phyloP scores from a whole-genome alignment of 2,888 invertebrate genomes.

The Melanostoma scalare region DNA sequence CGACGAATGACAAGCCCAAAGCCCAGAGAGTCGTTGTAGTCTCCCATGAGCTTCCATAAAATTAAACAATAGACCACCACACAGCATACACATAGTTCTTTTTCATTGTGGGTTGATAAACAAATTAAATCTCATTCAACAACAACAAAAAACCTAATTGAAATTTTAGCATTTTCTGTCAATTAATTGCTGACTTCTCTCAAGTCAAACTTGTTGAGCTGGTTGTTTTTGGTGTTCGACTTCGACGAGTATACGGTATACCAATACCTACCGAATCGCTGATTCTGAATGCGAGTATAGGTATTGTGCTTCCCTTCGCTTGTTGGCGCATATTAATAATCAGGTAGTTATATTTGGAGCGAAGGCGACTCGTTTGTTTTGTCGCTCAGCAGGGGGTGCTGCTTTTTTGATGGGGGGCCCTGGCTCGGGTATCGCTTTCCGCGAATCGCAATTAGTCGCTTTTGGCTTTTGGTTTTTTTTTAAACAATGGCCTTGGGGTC shows the following conservation, averaged over 20 bases:
- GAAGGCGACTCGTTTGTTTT: slow-evolving; percentile 71
- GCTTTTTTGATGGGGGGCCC: slow-evolving; percentile 56
- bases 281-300: slow-evolving; percentile 26
- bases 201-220: slow-evolving; percentile 51
- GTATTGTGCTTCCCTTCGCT: slow-evolving; percentile 8
- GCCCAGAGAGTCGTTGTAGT: background rate
- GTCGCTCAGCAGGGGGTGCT: slow-evolving; percentile 70
- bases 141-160: slow-evolving; percentile 59
- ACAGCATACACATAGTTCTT: slow-evolving; percentile 3
- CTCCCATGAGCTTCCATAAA: slow-evolving; percentile 40
- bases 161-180: slow-evolving; percentile 71
- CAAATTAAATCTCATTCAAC: slow-evolving; percentile 60
- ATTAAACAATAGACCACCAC: slow-evolving; percentile 33
- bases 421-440: slow-evolving; percentile 62
- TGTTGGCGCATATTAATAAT: slow-evolving; percentile 67
- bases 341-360: slow-evolving; percentile 73
- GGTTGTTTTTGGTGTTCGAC: slow-evolving; percentile 7
- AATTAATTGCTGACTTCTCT: slow-evolving; percentile 58
- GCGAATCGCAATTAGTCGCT: slow-evolving; percentile 70
- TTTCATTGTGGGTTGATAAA: slow-evolving; percentile 61
- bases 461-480: slow-evolving; percentile 40
- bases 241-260: too few species aligned
- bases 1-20: slow-evolving; percentile 63
- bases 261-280: background rate
- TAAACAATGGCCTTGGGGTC: slow-evolving; percentile 71